Percentiles rank a stretch among this genome's conserved stretches.
Evolutionary conservation across 2,113 vertebrate species (phyloP).

Genomic region (Entelurus aequoreus): DNA sequence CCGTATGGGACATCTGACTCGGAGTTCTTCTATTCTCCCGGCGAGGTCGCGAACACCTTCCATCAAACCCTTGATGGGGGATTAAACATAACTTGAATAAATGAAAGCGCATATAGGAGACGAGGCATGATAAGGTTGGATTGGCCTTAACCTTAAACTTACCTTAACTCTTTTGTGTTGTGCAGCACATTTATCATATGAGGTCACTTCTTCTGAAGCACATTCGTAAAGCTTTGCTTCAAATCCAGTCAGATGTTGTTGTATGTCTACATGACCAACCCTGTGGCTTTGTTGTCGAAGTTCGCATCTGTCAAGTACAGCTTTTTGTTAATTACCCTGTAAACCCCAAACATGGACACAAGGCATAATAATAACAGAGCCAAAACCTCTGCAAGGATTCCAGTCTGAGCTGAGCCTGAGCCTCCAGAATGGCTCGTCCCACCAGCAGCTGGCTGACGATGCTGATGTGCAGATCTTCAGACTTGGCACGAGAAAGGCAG

Average conservation of each 20-base stretch:
- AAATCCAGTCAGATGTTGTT: constrained; percentile 60
- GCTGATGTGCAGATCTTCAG: constrained; percentile 62
- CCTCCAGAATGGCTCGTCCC: constrained; percentile 62
- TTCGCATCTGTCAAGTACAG: constrained; percentile 66
- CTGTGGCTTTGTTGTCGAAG: constrained; percentile 65
- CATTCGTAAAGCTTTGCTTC: constrained; percentile 67
- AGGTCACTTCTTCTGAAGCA: constrained; percentile 58
- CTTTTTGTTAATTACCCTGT: background rate
- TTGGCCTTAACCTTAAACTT: background rate
- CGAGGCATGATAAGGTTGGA: background rate
- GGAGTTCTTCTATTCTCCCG: constrained; percentile 47
- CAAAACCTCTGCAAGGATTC: constrained; percentile 63
- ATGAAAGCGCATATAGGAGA: too few relatives aligned
- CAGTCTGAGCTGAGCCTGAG: constrained; percentile 62
- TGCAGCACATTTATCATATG: constrained; percentile 77
- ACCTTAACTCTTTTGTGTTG: constrained; percentile 77
- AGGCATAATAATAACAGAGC: background rate
- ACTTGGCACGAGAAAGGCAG: constrained; percentile 58
- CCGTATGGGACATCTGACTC: constrained; percentile 48
- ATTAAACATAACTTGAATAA: background rate
- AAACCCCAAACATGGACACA: background rate
- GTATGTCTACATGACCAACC: constrained; percentile 68
- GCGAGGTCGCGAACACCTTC: constrained; percentile 43
- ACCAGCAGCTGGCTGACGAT: constrained; percentile 69
- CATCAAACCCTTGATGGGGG: constrained; percentile 54